Base-by-base conservation (phyloP, 2,797 vertebrate species). In the Poeciliopsis paucimaculata region DNA sequence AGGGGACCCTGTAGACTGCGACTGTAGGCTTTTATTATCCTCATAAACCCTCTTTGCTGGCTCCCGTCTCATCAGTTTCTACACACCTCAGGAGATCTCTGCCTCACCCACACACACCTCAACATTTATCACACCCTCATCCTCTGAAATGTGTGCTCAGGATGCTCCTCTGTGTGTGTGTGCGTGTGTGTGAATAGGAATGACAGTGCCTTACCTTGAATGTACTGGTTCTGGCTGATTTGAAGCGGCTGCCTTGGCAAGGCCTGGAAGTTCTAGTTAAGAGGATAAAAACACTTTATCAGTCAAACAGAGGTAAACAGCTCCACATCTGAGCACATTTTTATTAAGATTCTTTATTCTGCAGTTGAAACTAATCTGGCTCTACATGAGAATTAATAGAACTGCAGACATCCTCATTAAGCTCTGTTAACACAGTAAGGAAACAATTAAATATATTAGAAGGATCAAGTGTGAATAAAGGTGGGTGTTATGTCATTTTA, bases 201-300 rank as follows among this genome's bases (percentile, higher is more conserved):
- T 71, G 64, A 49, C 71, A 76, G 43, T 16, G 20, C 2, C 64
- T 93, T 94, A 98, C 97, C 97, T 95, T 94, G 92, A 77, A 94
- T 73, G 77, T 88, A 83, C 64, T 92, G 96, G 86, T 94, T 96
- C 92, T 90, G 96, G 76, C 85, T 87, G 87, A 99, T 94, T 76
- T 94, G 95, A 80, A 99, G 89, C 4, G 97, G 96, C 81, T 97
- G 96, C 83, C 95, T 97, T 36, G 97, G 97, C 82, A 99, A 94
- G 46, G 97, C 97, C 92, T 99, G 97, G 90, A 99, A 97, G 84
- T 99, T 99, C 98, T 99, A 90, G 75, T 91, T 94, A 78, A 75
- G 51, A 78, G 89, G 72, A 85, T 41, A 88, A 3, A 88, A 28
- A 60, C 12, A 73, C 11, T 70, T 53, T 66, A 43, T 76, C 26